Conservation (phyloP, 2,797 vertebrate genomes). For the Remorina albescens region DNA sequence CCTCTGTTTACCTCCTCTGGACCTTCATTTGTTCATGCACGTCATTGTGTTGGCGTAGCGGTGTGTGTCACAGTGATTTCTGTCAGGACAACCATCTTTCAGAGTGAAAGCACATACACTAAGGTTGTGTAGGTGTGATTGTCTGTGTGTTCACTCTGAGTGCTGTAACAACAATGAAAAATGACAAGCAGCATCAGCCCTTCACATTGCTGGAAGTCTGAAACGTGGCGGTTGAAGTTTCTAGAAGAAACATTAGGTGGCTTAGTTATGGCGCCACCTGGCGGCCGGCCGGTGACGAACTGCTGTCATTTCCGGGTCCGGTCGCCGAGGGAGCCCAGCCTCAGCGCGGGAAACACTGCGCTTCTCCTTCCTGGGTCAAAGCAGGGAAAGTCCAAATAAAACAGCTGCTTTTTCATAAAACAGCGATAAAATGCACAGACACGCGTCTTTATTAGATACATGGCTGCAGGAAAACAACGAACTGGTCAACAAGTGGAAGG, state of each 20-base stretch:
- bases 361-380: constrained; percentile 63
- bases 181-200: background rate
- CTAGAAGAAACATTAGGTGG: constrained; percentile 38
- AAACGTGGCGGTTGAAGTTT: constrained; percentile 48
- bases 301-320: background rate
- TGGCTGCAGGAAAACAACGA: constrained; percentile 78
- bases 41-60: background rate
- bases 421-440: background rate
- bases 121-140: background rate
- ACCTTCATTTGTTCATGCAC: constrained; percentile 1
- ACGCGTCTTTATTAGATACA: constrained; percentile 28
- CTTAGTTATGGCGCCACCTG: constrained; percentile 44
- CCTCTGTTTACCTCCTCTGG: constrained; percentile 51
- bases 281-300: constrained; percentile 29
- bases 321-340: constrained; percentile 56
- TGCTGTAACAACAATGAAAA: background rate
- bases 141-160: background rate
- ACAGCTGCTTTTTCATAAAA: background rate
- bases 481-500: constrained; percentile 68
- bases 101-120: background rate
- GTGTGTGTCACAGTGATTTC: background rate
- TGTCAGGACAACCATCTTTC: background rate
- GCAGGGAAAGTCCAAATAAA: constrained; percentile 72
- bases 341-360: accelerated
- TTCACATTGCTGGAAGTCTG: background rate